Conservation (phyloP, 2,113 vertebrate species). For the Axis porcinus region DNA sequence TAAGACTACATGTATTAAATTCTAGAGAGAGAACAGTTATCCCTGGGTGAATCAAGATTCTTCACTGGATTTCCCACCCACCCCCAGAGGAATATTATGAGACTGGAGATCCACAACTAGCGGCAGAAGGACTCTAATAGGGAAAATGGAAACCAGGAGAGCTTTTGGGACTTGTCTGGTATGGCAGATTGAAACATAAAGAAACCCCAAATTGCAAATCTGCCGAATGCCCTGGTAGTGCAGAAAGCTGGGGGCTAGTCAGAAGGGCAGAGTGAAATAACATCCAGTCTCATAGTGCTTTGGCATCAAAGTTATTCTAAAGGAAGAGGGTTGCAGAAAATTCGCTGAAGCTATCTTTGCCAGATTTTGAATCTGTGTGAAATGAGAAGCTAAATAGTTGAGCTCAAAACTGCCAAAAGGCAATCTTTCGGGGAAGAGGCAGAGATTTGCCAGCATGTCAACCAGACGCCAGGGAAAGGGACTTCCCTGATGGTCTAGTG, state of each 20-base stretch:
- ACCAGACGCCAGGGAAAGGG: not conserved
- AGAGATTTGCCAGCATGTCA: not conserved
- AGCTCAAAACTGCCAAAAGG: not conserved
- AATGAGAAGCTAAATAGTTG: not conserved
- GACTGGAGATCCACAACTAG: not conserved
- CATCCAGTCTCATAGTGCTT: not conserved
- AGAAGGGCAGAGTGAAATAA: not conserved
- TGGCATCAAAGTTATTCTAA: not conserved
- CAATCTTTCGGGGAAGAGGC: not conserved
- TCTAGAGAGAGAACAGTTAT: not conserved
- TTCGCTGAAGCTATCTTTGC: not conserved
- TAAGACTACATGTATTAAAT: not conserved
- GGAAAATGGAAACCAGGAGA: not conserved
- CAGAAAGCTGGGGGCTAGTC: not conserved
- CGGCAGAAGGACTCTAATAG: not conserved
- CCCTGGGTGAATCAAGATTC: not conserved
- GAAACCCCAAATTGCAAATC: not conserved
- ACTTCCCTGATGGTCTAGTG: not conserved
- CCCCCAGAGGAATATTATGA: not conserved
- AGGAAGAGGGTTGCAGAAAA: not conserved
- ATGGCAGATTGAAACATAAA: not conserved
- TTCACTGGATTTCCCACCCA: accelerated
- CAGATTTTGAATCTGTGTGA: not conserved
- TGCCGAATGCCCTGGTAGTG: not conserved
- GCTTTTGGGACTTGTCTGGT: not conserved